These are phyloP conservation scores for Aselliscus stoliczkanus DNA, from an alignment of 2,797 vertebrate genomes.

Conservation along the genomic window DNA sequence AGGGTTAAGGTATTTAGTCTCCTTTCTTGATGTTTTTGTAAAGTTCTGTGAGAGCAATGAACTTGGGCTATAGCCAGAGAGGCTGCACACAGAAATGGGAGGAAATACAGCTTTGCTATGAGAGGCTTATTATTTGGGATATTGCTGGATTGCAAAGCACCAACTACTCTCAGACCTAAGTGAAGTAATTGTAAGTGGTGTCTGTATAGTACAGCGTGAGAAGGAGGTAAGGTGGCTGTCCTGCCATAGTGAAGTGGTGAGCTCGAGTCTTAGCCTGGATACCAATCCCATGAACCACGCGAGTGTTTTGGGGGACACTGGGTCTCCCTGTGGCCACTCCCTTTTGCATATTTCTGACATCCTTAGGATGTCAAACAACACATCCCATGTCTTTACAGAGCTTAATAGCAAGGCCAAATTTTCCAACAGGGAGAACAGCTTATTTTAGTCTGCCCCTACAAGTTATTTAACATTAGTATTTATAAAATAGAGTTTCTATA, in stretches of 20 bases:
- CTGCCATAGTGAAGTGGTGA: background rate
- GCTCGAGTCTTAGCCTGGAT: background rate
- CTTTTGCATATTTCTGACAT: background rate
- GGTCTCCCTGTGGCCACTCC: background rate
- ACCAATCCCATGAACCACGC: background rate
- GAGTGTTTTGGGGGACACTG: background rate
- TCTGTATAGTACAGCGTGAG: background rate
- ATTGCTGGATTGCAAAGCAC: background rate
- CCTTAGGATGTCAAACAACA: background rate
- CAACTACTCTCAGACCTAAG: background rate
- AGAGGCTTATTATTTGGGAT: background rate
- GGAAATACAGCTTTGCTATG: background rate
- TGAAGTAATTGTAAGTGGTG: background rate
- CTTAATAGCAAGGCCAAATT: background rate
- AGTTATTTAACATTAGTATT: constrained; percentile 32
- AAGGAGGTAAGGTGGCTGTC: background rate
- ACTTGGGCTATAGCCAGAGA: background rate
- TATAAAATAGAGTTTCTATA: constrained; percentile 13
- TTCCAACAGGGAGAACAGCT: background rate
- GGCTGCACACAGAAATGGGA: background rate
- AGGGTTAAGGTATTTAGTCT: background rate
- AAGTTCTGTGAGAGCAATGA: background rate
- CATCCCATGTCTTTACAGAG: background rate
- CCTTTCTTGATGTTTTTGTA: background rate
- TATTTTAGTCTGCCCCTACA: background rate